Conservation (phyloP, 2,888 invertebrate genomes). For the Tenthredo livida region DNA sequence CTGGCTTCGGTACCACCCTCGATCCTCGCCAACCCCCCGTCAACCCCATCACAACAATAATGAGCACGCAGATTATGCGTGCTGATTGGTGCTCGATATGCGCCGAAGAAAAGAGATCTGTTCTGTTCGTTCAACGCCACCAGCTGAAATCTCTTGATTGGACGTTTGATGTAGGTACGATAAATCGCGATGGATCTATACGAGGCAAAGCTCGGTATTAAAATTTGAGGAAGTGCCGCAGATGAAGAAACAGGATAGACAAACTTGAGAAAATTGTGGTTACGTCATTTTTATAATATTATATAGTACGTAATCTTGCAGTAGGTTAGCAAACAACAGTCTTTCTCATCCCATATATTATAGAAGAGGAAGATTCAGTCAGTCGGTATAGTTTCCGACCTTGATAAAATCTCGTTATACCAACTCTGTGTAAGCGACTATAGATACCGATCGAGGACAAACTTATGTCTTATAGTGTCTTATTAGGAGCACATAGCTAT, state of each 20-base stretch:
- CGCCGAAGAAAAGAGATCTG: constrained; percentile 58
- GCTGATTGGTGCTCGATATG: constrained; percentile 75
- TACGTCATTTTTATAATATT: too few relatives aligned
- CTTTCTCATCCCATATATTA: not conserved
- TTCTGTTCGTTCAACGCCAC: not conserved
- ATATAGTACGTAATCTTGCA: not conserved
- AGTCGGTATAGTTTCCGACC: not conserved
- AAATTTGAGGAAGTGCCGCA: not conserved
- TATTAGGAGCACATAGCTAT: not conserved
- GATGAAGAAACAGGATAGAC: not conserved
- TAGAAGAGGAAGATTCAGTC: not conserved
- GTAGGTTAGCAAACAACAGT: not conserved
- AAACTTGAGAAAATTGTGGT: not conserved
- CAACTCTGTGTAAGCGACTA: not conserved
- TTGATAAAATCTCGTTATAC: constrained; percentile 6
- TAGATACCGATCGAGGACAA: constrained; percentile 20
- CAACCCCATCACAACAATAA: constrained; percentile 75
- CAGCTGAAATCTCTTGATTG: constrained; percentile 33
- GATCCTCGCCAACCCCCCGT: constrained; percentile 50
- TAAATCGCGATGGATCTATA: not conserved
- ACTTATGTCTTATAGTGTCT: not conserved
- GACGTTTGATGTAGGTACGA: constrained; percentile 19
- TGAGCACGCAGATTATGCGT: constrained; percentile 78
- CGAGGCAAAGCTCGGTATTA: not conserved
- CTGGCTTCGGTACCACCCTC: constrained; percentile 58